phyloP scores from a whole-genome alignment of 2,113 vertebrate species.

The Zosterops hypoxanthus region DNA sequence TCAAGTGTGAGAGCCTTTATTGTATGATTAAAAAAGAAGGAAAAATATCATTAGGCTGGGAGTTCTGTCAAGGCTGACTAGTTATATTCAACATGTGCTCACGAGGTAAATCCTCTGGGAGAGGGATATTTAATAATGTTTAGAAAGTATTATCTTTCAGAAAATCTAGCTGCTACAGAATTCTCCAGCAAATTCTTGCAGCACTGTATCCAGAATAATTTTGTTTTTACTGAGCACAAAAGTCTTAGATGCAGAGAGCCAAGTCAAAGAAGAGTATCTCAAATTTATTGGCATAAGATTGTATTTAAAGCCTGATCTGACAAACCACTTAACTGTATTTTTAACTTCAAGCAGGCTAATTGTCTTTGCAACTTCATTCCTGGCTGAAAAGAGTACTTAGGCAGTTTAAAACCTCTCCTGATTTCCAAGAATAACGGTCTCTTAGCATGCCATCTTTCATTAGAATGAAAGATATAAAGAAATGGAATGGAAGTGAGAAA shows the following conservation, averaged over 20 bases:
- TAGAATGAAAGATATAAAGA: neutral
- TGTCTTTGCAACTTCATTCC: neutral
- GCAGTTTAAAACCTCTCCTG: neutral
- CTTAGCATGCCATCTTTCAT: neutral
- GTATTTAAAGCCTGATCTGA: slow-evolving; percentile 8
- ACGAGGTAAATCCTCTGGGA: neutral
- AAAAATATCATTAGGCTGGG: neutral
- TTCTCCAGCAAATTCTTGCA: neutral
- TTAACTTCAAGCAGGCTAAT: slow-evolving; percentile 11
- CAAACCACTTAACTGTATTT: neutral
- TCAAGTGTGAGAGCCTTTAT: neutral
- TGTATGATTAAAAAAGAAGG: neutral
- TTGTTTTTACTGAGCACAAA: neutral
- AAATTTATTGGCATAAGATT: neutral
- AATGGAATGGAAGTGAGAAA: neutral
- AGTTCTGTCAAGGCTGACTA: neutral
- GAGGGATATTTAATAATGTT: neutral
- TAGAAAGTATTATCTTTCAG: neutral
- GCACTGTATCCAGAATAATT: neutral
- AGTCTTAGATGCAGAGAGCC: neutral
- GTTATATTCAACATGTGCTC: neutral
- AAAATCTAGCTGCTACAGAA: slow-evolving; percentile 13
- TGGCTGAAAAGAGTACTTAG: slow-evolving; percentile 5
- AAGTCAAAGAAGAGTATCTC: neutral
- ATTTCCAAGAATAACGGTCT: neutral